phyloP scores from a whole-genome alignment of 2,113 vertebrate species.

The Pterocles gutturalis region DNA sequence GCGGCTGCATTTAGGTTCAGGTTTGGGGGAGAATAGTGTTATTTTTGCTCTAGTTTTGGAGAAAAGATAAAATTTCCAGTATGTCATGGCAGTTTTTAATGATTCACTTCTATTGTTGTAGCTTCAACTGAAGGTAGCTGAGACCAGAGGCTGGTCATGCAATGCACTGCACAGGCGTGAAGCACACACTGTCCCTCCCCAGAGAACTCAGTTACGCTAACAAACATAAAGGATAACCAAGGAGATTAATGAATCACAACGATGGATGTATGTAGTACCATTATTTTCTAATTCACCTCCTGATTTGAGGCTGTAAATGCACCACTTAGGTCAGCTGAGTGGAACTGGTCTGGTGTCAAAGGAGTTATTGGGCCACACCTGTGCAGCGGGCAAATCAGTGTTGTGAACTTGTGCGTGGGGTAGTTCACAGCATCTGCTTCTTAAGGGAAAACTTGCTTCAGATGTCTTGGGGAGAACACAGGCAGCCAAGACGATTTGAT shows the following conservation, averaged over 20 bases:
- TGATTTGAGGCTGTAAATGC: not conserved
- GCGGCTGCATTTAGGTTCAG: not conserved
- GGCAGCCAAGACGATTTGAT: not conserved
- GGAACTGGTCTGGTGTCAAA: not conserved
- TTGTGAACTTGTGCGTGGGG: not conserved
- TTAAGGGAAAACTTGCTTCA: not conserved
- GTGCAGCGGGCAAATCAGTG: not conserved
- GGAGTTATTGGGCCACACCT: accelerated
- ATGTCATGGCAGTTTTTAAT: not conserved
- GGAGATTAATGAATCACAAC: not conserved
- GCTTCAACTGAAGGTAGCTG: not conserved
- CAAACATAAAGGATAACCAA: not conserved
- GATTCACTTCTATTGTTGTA: not conserved
- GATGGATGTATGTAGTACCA: accelerated
- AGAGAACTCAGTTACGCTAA: not conserved
- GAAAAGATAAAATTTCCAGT: not conserved
- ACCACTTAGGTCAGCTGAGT: not conserved
- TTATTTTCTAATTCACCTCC: not conserved
- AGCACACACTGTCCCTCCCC: not conserved
- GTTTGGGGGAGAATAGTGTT: not conserved
- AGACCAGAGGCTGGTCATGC: not conserved
- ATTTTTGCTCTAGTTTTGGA: not conserved
- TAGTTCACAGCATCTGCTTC: not conserved
- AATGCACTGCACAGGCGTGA: not conserved
- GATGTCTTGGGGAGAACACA: not conserved